Percentiles rank a stretch among this genome's conserved stretches.
Evolutionary conservation across 2,113 vertebrate species (phyloP).

Genomic region (Aegypius monachus): DNA sequence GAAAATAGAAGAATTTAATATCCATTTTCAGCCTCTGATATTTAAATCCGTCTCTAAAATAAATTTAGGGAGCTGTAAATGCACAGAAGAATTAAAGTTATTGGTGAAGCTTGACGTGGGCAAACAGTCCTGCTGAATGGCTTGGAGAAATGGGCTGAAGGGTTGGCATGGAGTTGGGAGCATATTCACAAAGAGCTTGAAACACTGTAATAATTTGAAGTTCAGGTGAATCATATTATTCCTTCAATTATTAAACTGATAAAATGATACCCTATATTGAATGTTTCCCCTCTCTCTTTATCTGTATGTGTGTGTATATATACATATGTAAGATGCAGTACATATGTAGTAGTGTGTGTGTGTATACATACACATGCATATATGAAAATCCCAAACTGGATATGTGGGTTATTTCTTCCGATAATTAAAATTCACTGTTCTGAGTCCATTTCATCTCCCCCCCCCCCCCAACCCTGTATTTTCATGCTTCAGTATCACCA

Average conservation of each 20-base stretch:
- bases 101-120: not conserved
- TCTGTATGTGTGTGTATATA: not conserved
- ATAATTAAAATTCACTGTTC: not conserved
- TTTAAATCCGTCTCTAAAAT: not conserved
- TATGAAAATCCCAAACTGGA: not conserved
- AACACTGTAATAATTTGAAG: not conserved
- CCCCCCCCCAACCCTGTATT: not conserved
- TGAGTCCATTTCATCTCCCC: not conserved
- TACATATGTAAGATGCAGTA: not conserved
- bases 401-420: not conserved
- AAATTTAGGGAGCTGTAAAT: not conserved
- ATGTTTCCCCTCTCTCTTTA: not conserved
- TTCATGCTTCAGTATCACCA: not conserved
- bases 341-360: accelerated
- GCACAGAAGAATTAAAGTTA: not conserved
- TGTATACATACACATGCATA: not conserved
- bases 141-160: not conserved
- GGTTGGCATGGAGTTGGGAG: not conserved
- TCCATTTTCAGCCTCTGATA: not conserved
- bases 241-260: not conserved
- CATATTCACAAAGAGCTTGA: not conserved
- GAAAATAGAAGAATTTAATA: not conserved
- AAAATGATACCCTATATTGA: not conserved
- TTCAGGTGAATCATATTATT: not conserved
- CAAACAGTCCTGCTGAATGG: not conserved